phyloP scores from a whole-genome alignment of 2,888 invertebrate genomes.

The Arctia plantaginis region DNA sequence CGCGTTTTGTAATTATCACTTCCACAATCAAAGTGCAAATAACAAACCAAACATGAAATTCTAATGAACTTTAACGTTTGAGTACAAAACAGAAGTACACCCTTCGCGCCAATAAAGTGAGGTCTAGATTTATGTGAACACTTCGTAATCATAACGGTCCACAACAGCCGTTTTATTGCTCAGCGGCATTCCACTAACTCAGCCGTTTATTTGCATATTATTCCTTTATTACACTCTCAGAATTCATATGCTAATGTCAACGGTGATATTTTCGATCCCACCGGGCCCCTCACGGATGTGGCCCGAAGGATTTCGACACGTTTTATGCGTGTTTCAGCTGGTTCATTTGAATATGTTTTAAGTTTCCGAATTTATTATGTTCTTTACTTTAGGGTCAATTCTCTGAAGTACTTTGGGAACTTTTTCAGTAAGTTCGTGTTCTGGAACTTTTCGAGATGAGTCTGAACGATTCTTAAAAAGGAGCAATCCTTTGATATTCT shows the following conservation, averaged over 20 bases:
- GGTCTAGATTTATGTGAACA: slow-evolving; percentile 55
- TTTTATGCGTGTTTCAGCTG: slow-evolving; percentile 57
- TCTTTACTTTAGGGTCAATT: slow-evolving; percentile 31
- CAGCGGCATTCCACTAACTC: slow-evolving; percentile 62
- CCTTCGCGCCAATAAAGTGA: slow-evolving; percentile 48
- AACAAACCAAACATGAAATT: slow-evolving; percentile 38
- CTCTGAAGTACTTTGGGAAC: slow-evolving; percentile 14
- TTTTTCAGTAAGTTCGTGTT: slow-evolving; percentile 5
- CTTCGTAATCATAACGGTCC: slow-evolving; percentile 62
- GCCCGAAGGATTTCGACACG: slow-evolving; percentile 66
- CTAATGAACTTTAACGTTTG: slow-evolving; percentile 38
- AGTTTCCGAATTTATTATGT: slow-evolving; percentile 51
- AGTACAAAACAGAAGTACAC: slow-evolving; percentile 34
- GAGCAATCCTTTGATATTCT: not conserved
- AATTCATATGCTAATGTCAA: slow-evolving; percentile 79
- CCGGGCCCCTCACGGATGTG: slow-evolving; percentile 60
- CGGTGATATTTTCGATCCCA: slow-evolving; percentile 70
- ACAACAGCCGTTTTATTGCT: slow-evolving; percentile 63
- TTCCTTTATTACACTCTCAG: slow-evolving; percentile 79
- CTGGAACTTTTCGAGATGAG: not conserved
- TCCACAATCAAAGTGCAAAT: slow-evolving; percentile 6
- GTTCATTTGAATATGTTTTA: slow-evolving; percentile 56
- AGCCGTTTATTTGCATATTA: slow-evolving; percentile 77
- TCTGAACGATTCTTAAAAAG: not conserved
- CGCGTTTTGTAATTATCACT: not conserved